phyloP scores from a whole-genome alignment of 2,113 vertebrate genomes.

The Tringa solitaria region DNA sequence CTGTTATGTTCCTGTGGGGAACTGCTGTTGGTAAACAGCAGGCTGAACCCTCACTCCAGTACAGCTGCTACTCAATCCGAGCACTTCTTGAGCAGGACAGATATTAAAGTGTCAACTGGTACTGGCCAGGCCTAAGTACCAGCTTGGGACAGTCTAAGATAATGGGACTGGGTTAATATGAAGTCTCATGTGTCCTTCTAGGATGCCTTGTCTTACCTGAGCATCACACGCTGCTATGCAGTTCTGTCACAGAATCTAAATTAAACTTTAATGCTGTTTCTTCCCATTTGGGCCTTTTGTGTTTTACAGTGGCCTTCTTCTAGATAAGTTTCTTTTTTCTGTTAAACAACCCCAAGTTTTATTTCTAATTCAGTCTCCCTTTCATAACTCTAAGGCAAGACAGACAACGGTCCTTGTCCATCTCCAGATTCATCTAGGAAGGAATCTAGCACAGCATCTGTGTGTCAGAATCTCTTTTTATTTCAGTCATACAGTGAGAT shows the following conservation, averaged over 20 bases:
- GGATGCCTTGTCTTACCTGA: not conserved
- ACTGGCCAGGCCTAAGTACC: no score
- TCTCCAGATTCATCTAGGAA: not conserved
- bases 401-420: accelerated
- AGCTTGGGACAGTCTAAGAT: not conserved
- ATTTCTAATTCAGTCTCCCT: not conserved
- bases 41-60: not conserved
- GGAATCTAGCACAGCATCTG: not conserved
- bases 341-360: not conserved
- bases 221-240: not conserved
- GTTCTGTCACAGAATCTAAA: not conserved
- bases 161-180: not conserved
- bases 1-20: not conserved
- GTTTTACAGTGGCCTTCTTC: not conserved
- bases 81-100: not conserved
- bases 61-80: not conserved
- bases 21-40: accelerated
- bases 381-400: not conserved
- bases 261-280: not conserved
- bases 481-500: not conserved
- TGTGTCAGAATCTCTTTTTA: not conserved
- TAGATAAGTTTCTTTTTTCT: not conserved
- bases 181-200: not conserved
- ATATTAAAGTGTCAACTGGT: not conserved
- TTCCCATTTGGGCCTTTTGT: not conserved